Evolutionary conservation across 2,113 vertebrate genomes (phyloP), one percentile per base, ranked within the genome.

Genomic region (Nibea albiflora): DNA sequence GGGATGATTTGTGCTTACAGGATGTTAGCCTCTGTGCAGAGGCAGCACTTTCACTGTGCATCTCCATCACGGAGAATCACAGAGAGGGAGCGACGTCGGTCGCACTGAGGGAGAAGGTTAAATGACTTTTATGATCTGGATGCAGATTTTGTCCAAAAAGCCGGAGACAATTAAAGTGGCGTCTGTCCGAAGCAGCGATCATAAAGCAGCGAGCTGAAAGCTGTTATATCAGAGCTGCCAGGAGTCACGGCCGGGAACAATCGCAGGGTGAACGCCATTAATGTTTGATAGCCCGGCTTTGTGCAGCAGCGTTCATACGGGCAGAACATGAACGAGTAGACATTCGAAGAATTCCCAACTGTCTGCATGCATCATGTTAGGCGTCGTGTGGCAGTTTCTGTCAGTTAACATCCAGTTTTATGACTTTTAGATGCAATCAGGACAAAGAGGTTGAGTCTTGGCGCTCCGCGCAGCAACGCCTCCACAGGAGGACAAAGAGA

Each of bases 361-460:
- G 2, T 47, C 53, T 26, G 1, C 42, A 15, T 76, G 31, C n/a
- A 20, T 62, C 11, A 12, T 11, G 61, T 28, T 54, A 28, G 6
- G 11, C 19, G 24, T 44, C 46, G 1, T 31, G 42, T n/a, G 63
- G 20, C 14, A 39, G 15, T 54, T 11, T n/a, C 26, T 28, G 26
- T 19, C 60, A 8, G 70, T 67, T 56, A 24, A 39, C 35, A 39
- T 39, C 35, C 35, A 39, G 35, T 81, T 28, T 47, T 50, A 81
- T 31, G 42, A 22, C 54, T 60, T 76, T 0, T 54, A 94, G 93
- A 91, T 28, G 88, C 81, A 24, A 89, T 90, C 69, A 85, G 68
- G 76, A 83, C 84, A 0, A 92, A 90, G 84, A 89, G 92, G 75
- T 78, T 71, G 81, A 94, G 93, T 76, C 61, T 90, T 14, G 74